Percentiles rank a stretch among this genome's conserved stretches.
These are phyloP conservation scores for Lasioglossum lativentre DNA, from an alignment of 2,888 invertebrate species.

Conservation along the genomic window DNA sequence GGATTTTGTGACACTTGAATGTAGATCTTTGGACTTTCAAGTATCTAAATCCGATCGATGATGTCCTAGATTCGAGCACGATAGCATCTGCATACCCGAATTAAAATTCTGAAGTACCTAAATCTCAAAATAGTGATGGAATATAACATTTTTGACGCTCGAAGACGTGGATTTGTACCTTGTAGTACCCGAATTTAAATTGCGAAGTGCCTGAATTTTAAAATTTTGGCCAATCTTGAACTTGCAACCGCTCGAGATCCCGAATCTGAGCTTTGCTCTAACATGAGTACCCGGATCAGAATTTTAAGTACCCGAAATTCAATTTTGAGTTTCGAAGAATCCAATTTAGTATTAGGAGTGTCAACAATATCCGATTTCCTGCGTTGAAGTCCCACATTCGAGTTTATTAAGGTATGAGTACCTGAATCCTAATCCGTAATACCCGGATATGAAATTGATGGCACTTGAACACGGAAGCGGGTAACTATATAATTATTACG, in stretches of 20 bases:
- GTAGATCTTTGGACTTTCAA: background rate
- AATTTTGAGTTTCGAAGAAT: background rate
- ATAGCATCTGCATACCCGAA: background rate
- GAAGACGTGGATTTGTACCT: too few relatives aligned
- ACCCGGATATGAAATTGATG: background rate
- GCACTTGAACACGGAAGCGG: background rate
- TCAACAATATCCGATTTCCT: background rate
- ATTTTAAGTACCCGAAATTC: background rate
- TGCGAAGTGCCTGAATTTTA: too few relatives aligned
- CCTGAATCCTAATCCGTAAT: background rate
- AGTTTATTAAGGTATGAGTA: background rate
- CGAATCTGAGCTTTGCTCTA: background rate
- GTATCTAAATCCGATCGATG: background rate
- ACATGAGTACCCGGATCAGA: background rate
- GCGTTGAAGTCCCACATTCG: background rate
- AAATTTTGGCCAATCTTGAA: too few relatives aligned
- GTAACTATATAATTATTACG: conserved; percentile 15
- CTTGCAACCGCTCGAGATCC: too few relatives aligned
- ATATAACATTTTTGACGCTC: background rate
- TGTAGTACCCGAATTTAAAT: background rate
- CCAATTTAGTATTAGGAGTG: background rate
- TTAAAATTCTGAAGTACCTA: background rate
- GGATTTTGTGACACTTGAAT: too few relatives aligned
- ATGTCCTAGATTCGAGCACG: background rate
- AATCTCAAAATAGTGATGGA: background rate